Evolutionary conservation across 2,113 vertebrate species (phyloP).

Genomic region (Trematomus loennbergii): DNA sequence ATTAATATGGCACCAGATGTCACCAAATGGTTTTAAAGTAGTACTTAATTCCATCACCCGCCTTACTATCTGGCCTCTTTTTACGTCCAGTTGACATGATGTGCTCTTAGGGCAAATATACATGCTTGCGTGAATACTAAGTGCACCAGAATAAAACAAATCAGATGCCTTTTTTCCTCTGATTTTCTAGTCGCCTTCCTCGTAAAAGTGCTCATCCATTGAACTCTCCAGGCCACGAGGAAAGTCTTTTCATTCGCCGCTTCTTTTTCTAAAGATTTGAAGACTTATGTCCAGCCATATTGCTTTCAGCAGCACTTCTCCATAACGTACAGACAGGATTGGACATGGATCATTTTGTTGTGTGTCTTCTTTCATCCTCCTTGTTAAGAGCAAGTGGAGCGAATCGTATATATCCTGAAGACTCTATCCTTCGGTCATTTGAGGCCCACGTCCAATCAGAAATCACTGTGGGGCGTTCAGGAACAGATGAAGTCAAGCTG

Average conservation of each 20-base stretch:
- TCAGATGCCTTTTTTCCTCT: conserved; percentile 24
- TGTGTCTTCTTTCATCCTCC: conserved; percentile 14
- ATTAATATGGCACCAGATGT: conserved; percentile 49
- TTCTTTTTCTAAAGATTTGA: conserved; percentile 56
- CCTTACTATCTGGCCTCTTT: conserved; percentile 21
- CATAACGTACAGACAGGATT: conserved; percentile 61
- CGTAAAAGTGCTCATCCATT: conserved; percentile 42
- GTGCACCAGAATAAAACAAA: conserved; percentile 67
- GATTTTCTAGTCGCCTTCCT: conserved; percentile 40
- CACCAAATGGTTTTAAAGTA: conserved; percentile 56
- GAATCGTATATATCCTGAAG: conserved; percentile 22
- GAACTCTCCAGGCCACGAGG: conserved; percentile 15
- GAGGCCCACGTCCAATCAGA: conserved; percentile 1
- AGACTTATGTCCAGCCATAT: conserved; percentile 24
- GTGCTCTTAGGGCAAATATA: conserved; percentile 23
- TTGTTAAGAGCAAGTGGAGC: conserved; percentile 63
- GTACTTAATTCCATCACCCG: conserved; percentile 38
- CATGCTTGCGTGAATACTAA: conserved; percentile 47
- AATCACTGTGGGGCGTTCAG: conserved; percentile 11
- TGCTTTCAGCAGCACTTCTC: conserved; percentile 6
- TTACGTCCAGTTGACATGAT: conserved; percentile 28
- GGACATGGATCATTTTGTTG: conserved; percentile 30
- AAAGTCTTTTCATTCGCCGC: conserved; percentile 61
- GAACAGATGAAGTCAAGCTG: no score
- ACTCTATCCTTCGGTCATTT: conserved; percentile 18